These are phyloP conservation scores for Drosophila kambysellisi DNA, from an alignment of 2,888 invertebrate genomes.

Conservation along the genomic window DNA sequence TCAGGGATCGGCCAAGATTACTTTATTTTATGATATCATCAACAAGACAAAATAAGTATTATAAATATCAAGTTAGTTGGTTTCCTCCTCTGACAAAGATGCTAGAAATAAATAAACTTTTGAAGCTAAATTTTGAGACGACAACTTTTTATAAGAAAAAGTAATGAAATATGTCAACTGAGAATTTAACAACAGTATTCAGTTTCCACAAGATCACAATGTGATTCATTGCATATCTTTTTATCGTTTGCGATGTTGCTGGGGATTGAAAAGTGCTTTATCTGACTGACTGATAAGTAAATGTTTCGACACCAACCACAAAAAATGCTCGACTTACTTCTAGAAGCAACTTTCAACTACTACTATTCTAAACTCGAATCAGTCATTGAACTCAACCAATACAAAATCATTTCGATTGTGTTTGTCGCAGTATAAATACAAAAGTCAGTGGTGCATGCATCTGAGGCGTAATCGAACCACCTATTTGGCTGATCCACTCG, in stretches of 20 bases:
- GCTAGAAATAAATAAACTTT: background rate
- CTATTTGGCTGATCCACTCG: conserved; percentile 13
- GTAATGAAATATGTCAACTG: background rate
- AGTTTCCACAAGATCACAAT: background rate
- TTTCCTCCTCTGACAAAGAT: background rate
- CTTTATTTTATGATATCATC: too few species aligned
- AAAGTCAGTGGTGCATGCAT: conserved; percentile 27
- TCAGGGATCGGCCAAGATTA: background rate
- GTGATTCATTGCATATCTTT: background rate
- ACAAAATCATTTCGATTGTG: background rate
- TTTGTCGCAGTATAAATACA: background rate
- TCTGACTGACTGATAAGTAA: background rate
- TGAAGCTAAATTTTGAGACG: background rate
- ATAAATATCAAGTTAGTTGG: too few species aligned
- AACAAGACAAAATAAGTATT: too few species aligned
- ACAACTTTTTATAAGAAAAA: background rate
- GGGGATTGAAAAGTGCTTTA: background rate
- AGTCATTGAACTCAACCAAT: conserved; percentile 2
- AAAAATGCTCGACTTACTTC: background rate
- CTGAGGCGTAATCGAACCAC: conserved; percentile 8
- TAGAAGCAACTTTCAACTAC: background rate
- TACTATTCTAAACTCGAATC: background rate
- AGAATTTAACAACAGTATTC: background rate
- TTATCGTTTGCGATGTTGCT: background rate
- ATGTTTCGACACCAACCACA: background rate